Conservation (phyloP, 2,888 invertebrate genomes). For the Cosmopolites sordidus region DNA sequence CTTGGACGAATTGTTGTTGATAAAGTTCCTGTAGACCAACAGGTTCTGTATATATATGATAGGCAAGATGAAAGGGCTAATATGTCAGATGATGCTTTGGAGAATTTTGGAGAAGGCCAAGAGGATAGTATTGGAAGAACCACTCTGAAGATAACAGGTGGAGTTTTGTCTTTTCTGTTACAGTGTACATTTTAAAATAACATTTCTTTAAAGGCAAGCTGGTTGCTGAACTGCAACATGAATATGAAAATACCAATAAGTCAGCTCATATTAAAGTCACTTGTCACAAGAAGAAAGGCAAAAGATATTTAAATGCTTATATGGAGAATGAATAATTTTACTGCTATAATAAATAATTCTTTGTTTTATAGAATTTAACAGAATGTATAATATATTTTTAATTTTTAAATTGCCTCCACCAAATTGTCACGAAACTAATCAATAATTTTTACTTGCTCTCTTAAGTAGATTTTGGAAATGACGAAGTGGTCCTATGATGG, state of each 20-base stretch:
- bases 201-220: constrained; percentile 8
- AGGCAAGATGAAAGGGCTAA: neutral
- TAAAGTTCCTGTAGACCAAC: neutral
- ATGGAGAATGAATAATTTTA: no score
- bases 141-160: neutral
- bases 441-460: no score
- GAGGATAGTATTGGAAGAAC: neutral
- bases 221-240: constrained; percentile 12
- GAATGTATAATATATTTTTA: no score
- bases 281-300: constrained; percentile 3
- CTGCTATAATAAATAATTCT: no score
- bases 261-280: constrained; percentile 2
- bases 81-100: neutral
- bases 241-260: constrained; percentile 11
- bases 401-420: no score
- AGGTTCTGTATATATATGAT: neutral
- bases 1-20: neutral
- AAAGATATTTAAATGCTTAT: no score
- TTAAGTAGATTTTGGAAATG: no score
- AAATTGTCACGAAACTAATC: no score
- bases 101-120: neutral
- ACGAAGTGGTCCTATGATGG: no score
- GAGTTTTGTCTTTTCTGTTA: no score
- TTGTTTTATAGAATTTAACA: no score
- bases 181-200: no score